Evolutionary conservation across 2,113 vertebrate genomes (phyloP).

Genomic region (Ophthalmolycus amberensis): DNA sequence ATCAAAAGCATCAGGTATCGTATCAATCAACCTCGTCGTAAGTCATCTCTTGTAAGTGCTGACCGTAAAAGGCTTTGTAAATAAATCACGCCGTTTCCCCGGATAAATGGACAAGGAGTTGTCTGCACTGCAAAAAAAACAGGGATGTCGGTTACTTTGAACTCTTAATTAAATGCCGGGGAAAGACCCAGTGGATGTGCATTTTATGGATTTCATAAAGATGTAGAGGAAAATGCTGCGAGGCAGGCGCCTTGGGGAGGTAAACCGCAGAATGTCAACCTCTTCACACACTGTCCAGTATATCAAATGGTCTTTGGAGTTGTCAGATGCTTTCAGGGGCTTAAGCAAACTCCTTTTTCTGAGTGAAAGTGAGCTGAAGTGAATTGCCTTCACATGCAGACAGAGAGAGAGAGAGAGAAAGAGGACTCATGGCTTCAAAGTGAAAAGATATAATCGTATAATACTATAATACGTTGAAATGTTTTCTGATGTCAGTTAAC

Average conservation of each 20-base stretch:
- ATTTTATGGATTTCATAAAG: conserved; percentile 65
- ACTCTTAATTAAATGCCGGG: conserved; percentile 60
- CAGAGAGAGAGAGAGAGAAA: not conserved
- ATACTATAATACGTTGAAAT: conserved; percentile 27
- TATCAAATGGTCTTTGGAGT: conserved; percentile 56
- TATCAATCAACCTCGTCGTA: conserved; percentile 38
- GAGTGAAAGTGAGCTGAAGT: conserved; percentile 27
- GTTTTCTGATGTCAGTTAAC: conserved; percentile 35
- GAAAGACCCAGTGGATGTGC: conserved; percentile 36
- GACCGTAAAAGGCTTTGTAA: conserved; percentile 32
- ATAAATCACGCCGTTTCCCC: conserved; percentile 50
- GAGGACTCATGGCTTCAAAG: conserved; percentile 38
- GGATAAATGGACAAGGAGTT: conserved; percentile 47
- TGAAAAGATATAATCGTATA: conserved; percentile 16
- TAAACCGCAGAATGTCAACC: conserved; percentile 49
- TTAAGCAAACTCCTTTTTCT: conserved; percentile 15
- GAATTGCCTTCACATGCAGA: conserved; percentile 17
- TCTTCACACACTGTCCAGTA: conserved; percentile 32
- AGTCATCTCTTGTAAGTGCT: conserved; percentile 30
- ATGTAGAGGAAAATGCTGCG: conserved; percentile 38
- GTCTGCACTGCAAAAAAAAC: conserved; percentile 24
- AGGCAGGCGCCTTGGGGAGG: conserved; percentile 14
- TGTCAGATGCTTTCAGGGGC: conserved; percentile 51
- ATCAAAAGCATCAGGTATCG: conserved; percentile 36
- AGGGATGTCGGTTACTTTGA: conserved; percentile 35